Evolutionary conservation across 2,113 vertebrate species (phyloP).

Genomic region (Gnathonemus longibarbis): DNA sequence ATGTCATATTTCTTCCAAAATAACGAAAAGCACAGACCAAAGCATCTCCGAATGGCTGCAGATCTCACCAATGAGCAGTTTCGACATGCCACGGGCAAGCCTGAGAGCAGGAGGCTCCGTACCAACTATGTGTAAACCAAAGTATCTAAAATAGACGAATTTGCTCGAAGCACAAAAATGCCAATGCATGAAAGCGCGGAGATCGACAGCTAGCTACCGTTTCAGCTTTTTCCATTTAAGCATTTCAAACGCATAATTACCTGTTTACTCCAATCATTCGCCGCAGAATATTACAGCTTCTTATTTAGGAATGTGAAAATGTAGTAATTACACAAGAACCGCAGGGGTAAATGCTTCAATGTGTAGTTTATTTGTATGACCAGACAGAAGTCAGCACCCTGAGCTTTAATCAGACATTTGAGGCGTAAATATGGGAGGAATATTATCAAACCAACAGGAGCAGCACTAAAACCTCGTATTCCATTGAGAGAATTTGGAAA

Average conservation of each 20-base stretch:
- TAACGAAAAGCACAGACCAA: conserved; percentile 68
- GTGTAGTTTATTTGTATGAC: conserved; percentile 22
- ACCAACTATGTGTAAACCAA: conserved; percentile 57
- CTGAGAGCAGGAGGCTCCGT: conserved; percentile 39
- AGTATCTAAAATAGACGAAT: conserved; percentile 52
- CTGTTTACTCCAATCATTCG: conserved; percentile 50
- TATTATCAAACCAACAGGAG: conserved; percentile 31
- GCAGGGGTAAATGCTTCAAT: conserved; percentile 42
- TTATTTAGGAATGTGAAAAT: conserved; percentile 31
- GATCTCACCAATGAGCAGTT: conserved; percentile 37
- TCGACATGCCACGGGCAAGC: conserved; percentile 40
- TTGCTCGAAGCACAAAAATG: conserved; percentile 42
- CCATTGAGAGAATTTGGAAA: conserved; percentile 26
- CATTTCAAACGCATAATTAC: conserved; percentile 42
- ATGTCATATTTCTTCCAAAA: conserved; percentile 57
- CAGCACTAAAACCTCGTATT: conserved; percentile 31
- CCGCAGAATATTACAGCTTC: conserved; percentile 42
- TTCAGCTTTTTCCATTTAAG: conserved; percentile 40
- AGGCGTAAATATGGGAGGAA: conserved; percentile 37
- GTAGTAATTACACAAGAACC: conserved; percentile 29
- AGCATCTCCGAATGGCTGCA: conserved; percentile 55
- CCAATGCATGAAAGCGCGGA: conserved; percentile 18
- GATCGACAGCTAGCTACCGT: conserved; percentile 2
- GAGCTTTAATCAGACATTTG: conserved; percentile 65
- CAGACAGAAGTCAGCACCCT: conserved; percentile 42